A percentile compares a stretch with the other conserved stretches of the same genome.
Conservation (phyloP, 2,888 invertebrate genomes). For the Patella depressa region DNA sequence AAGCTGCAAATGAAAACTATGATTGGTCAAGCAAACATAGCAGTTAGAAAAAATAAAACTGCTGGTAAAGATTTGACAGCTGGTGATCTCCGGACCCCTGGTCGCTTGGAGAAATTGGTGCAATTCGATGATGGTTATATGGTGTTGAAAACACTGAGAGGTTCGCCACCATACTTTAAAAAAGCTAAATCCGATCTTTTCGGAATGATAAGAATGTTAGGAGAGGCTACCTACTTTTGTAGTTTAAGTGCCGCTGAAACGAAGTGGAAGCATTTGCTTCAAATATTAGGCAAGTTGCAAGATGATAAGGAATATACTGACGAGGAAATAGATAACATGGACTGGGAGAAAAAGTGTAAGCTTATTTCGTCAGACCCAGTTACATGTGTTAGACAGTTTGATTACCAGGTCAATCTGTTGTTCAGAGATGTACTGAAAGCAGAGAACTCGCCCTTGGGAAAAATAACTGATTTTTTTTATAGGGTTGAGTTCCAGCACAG, state of each 20-base stretch:
- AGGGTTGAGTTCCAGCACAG: conserved; percentile 46
- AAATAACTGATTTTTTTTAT: conserved; percentile 42
- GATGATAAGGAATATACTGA: conserved; percentile 28
- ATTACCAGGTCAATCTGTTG: conserved; percentile 40
- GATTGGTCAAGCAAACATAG: too few species aligned
- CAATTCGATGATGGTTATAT: conserved; percentile 21
- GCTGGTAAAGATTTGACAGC: too few species aligned
- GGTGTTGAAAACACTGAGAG: conserved; percentile 26
- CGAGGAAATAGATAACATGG: conserved; percentile 21
- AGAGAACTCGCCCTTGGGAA: too few species aligned
- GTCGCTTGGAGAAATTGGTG: too few species aligned
- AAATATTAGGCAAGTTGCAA: conserved; percentile 13
- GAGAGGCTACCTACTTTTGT: conserved; percentile 36
- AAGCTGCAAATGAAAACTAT: too few species aligned
- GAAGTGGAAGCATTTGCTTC: conserved; percentile 17
- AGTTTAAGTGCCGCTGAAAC: too few species aligned
- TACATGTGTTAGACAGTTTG: conserved; percentile 46
- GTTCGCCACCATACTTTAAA: conserved; percentile 13
- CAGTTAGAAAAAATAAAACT: too few species aligned
- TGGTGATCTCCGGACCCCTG: too few species aligned
- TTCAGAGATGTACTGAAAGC: conserved; percentile 25
- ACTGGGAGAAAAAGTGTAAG: conserved; percentile 37
- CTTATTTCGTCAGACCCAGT: conserved; percentile 45
- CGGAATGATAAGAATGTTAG: conserved; percentile 41
- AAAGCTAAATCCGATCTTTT: conserved; percentile 27